Conservation (phyloP, 2,888 invertebrate genomes). For the Smittia aterrima region DNA sequence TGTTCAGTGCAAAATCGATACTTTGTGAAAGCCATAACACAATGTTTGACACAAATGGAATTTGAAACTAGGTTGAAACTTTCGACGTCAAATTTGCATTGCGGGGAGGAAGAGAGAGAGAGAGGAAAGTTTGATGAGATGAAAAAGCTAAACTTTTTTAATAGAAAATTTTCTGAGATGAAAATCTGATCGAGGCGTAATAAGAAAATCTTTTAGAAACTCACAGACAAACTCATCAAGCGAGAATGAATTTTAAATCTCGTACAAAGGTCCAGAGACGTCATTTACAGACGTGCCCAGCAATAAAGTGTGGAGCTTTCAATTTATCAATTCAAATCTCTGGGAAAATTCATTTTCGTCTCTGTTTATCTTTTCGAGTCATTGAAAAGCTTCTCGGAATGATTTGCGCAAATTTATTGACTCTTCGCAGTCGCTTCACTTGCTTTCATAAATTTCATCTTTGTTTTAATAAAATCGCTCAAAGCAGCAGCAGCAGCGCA, state of each 20-base stretch:
- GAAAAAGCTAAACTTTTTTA: no score
- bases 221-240: no score
- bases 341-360: not conserved
- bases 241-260: no score
- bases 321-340: no score
- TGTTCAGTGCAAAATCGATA: not conserved
- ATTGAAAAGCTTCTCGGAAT: not conserved
- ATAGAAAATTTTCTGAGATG: no score
- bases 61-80: slow-evolving; percentile 21
- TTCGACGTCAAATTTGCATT: slow-evolving; percentile 13
- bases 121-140: not conserved
- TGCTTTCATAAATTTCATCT: not conserved
- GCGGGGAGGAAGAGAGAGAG: not conserved
- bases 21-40: not conserved
- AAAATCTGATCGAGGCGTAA: no score
- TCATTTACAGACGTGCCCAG: no score
- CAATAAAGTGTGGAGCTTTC: no score
- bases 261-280: no score
- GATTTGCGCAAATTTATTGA: not conserved
- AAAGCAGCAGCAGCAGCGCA: no score
- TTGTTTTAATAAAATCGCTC: not conserved
- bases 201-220: no score
- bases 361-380: not conserved
- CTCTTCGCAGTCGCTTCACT: not conserved
- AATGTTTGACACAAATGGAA: slow-evolving; percentile 18